A percentile compares a stretch with the other conserved stretches of the same genome.
phyloP scores from a whole-genome alignment of 1,140 invertebrate species.

The Drusus annulatus region DNA sequence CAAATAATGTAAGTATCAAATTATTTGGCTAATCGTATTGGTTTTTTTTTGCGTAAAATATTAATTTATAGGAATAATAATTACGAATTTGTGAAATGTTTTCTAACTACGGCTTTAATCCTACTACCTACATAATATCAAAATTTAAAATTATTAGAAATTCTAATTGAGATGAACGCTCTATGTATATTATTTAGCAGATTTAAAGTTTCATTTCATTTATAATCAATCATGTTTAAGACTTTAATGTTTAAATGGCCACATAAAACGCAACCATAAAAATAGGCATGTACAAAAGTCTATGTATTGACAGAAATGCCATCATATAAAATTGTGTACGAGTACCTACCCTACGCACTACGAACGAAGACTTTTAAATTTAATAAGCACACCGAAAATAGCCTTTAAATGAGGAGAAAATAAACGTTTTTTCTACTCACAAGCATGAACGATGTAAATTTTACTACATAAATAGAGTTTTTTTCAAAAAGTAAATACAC shows the following conservation, averaged over 20 bases:
- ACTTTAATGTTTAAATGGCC: conserved; percentile 12
- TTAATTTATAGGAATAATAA: too few species aligned
- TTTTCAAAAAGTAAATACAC: neutral
- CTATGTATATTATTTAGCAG: too few species aligned
- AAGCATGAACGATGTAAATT: conserved; percentile 9
- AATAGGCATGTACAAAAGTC: conserved; percentile 25
- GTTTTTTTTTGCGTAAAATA: too few species aligned
- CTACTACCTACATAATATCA: neutral
- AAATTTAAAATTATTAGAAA: too few species aligned
- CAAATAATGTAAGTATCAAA: too few species aligned
- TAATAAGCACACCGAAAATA: conserved; percentile 32
- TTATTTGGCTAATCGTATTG: too few species aligned
- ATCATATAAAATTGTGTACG: neutral
- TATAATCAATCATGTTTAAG: too few species aligned
- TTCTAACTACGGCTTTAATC: neutral
- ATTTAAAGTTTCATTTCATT: too few species aligned
- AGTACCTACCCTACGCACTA: too few species aligned
- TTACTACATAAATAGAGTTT: neutral
- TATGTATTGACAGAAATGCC: neutral
- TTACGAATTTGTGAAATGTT: too few species aligned
- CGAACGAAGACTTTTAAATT: neutral
- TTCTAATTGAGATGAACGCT: too few species aligned
- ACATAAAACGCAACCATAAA: conserved; percentile 35
- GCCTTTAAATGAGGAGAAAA: conserved; percentile 10
- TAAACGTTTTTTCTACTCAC: conserved; percentile 4